Evolutionary conservation across 92 coral and sea anemone genomes (phyloP), one percentile per base, ranked within the genome.

Genomic region (Diadumene lineata): DNA sequence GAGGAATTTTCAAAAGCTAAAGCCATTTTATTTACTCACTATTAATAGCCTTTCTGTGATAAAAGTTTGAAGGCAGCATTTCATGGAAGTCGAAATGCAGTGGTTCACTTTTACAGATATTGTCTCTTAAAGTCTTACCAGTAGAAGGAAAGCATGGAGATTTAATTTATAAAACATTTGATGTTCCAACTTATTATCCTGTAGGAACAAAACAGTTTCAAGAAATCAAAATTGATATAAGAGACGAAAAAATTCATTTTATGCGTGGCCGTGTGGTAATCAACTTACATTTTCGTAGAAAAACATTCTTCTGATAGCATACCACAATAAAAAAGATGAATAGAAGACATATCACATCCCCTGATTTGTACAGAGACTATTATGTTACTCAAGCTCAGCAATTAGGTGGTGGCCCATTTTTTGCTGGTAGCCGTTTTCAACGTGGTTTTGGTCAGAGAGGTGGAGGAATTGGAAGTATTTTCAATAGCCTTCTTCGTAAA

Each of bases 381-480:
- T 56, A 72, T 30, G 11, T 76, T 23, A 0, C 69, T 1, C 77
- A 61, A 10, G 77, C 51, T n/a, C 50, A 34, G 26, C 83, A 69
- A 34, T 57, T 43, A 61, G 74, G 69, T 21, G 67, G 62, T 19
- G 55, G 80, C 17, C 75, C 83, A 0, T 63, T 19, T 26, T 84
- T 84, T 25, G 43, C 58, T 1, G 72, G 80, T 11, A 38, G 43
- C 16, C 70, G 58, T 9, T 56, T 72, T 44, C 84, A 84, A 34
- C 61, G 80, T 13, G 74, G 85, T 9, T 46, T 63, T 50, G 80
- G 80, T 28, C 81, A 76, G 22, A 66, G 30, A 31, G 81, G 88
- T 8, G 80, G 74, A 23, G 88, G 88, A 8, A 62, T 84, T 53
- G 88, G 81, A 1, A 78, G 69, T 70, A 60, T 78, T 34, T 84